These are phyloP conservation scores for Artibeus lituratus DNA, from an alignment of 2,797 vertebrate species.

Conservation along the genomic window DNA sequence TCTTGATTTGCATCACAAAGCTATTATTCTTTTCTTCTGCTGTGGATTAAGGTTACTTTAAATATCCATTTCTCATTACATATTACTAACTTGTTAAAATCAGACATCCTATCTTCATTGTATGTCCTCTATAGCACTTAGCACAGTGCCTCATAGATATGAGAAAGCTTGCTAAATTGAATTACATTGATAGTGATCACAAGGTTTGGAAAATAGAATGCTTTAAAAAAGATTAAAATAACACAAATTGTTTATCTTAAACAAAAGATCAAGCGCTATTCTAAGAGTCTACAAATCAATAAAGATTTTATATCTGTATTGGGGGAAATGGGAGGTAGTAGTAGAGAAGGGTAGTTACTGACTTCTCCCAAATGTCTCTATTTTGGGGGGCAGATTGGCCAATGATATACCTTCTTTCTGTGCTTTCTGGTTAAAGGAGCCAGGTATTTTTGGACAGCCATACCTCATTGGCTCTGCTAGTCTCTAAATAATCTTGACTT, in stretches of 20 bases:
- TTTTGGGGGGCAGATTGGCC: background rate
- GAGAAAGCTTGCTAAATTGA: constrained; percentile 43
- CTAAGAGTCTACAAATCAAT: constrained; percentile 49
- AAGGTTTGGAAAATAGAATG: constrained; percentile 9
- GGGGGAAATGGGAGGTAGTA: background rate
- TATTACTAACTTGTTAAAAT: background rate
- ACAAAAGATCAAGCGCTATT: constrained; percentile 56
- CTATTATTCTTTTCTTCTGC: background rate
- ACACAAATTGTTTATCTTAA: constrained; percentile 66
- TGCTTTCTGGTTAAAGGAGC: background rate
- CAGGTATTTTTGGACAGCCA: background rate
- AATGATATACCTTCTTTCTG: background rate
- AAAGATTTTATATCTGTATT: constrained; percentile 1
- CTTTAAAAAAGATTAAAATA: constrained; percentile 64
- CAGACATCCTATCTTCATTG: background rate
- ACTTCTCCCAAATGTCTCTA: background rate
- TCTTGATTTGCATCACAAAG: background rate
- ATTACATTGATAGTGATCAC: constrained; percentile 59
- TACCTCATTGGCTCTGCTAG: background rate
- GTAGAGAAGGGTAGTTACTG: background rate
- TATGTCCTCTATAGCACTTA: background rate
- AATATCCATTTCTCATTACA: background rate
- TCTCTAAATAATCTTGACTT: background rate
- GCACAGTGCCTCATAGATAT: background rate
- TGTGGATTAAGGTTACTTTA: background rate